Evolutionary conservation across 2,888 invertebrate genomes (phyloP).

Genomic region (Orthonychiurus folsomi): DNA sequence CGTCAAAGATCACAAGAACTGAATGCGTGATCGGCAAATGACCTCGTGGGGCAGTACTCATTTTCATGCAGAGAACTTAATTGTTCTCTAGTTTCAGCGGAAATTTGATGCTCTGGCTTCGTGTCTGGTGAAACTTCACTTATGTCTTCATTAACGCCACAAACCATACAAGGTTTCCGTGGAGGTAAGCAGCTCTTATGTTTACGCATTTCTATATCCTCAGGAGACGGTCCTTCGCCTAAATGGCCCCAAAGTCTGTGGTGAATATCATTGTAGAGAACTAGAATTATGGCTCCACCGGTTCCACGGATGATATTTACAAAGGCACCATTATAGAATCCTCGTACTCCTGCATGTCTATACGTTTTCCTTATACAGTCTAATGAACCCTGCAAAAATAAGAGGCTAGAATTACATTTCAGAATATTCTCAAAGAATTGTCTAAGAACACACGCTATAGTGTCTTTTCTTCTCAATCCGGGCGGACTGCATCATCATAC

Average conservation of each 20-base stretch:
- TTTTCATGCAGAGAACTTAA: no score
- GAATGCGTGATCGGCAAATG: no score
- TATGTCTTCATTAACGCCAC: no score
- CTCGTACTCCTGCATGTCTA: conserved; percentile 18
- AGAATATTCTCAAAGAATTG: neutral
- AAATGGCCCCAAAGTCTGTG: conserved; percentile 6
- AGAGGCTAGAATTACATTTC: neutral
- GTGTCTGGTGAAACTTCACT: no score
- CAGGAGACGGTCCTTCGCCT: neutral
- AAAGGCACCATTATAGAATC: conserved; percentile 25
- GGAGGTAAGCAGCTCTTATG: no score
- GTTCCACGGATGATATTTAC: conserved; percentile 23
- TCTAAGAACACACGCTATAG: conserved; percentile 3
- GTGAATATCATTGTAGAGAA: conserved; percentile 24
- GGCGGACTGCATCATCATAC: conserved; percentile 27
- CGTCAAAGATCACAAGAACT: no score
- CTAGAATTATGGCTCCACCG: conserved; percentile 28
- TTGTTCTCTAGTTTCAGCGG: no score
- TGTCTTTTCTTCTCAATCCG: neutral
- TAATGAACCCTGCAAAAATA: conserved; percentile 13
- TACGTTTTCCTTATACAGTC: conserved; percentile 22
- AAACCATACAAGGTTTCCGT: no score
- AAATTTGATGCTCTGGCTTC: no score
- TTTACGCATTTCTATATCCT: no score
- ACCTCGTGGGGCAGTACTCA: no score